Conservation (phyloP, 2,888 invertebrate genomes). For the Linyphia triangularis region DNA sequence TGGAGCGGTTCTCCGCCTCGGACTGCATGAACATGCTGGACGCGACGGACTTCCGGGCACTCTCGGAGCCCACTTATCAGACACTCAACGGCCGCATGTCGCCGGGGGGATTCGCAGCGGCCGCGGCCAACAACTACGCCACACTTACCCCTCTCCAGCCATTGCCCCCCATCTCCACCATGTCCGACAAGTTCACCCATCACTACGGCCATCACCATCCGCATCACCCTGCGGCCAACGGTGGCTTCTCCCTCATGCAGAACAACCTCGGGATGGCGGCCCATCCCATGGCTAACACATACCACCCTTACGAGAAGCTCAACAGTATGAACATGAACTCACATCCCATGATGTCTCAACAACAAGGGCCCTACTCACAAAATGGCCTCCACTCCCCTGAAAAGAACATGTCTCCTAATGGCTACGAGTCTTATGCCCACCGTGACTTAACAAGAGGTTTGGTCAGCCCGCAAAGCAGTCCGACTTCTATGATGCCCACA, state of each 20-base stretch:
- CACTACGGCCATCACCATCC: conserved; percentile 80
- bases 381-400: conserved; percentile 88
- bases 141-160: conserved; percentile 97
- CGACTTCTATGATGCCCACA: conserved; percentile 81
- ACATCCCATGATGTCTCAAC: conserved; percentile 77
- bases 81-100: conserved; percentile 94
- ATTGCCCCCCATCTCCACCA: conserved; percentile 97
- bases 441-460: conserved; percentile 79
- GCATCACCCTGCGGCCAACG: conserved; percentile 78
- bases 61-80: conserved; percentile 92
- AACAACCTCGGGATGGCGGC: conserved; percentile 83
- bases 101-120: conserved; percentile 81
- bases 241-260: conserved; percentile 93
- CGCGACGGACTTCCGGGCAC: conserved; percentile 87
- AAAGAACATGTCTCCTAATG: conserved; percentile 87
- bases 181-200: conserved; percentile 95
- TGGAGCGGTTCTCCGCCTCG: conserved; percentile 54
- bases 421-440: conserved; percentile 88
- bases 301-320: conserved; percentile 87
- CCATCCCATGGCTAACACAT: conserved; percentile 82
- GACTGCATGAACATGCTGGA: conserved; percentile 84
- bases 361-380: conserved; percentile 87
- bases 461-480: conserved; percentile 81
- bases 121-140: conserved; percentile 85
- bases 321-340: conserved; percentile 89